Base-by-base conservation (phyloP, 2,888 invertebrate genomes). In the Eulithis testata region DNA sequence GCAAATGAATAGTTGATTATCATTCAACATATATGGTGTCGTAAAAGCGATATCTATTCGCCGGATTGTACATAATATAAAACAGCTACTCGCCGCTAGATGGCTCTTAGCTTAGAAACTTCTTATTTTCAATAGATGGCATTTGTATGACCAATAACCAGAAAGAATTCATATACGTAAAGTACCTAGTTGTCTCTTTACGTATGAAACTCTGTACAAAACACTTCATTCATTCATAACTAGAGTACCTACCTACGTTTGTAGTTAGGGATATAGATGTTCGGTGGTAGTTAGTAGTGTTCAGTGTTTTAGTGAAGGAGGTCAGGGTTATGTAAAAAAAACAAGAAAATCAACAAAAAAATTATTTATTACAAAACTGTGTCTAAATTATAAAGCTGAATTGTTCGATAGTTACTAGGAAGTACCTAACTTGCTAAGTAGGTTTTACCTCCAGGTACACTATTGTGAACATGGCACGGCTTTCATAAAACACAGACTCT, bases 271-370 rank as follows among this genome's bases (percentile, higher is more conserved):
- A n/a, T n/a, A n/a, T n/a, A n/a, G n/a, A n/a, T n/a, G n/a, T n/a
- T n/a, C n/a, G n/a, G n/a, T n/a, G n/a, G 31, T 31, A 31, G 31
- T 2, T 31, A 31, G 31, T 31, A 31, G 31, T 21, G 21, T 21
- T 21, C 21, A 21, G 31, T 31, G 6, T 31, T 31, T 31, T 31
- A 5, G 6, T 31, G 31, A 31, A 31, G 31, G 31, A 31, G 5
- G 31, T 31, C 31, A 31, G 4, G 4, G 31, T 31, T 31, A 31
- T n/a, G 36, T 52, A 3, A 53, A 66, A 67, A 70, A 64, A 62
- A 73, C 52, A 51, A 62, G 45, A 60, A 68, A 70, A 66, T 77
- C 71, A 77, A 78, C 74, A 76, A 77, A 4, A 31, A 72, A 69
- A 69, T 59, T 63, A 58, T 67, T 58, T 70, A 65, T 65, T 67